Percentiles rank a stretch among this genome's conserved stretches.
phyloP scores from a whole-genome alignment of 2,113 vertebrate genomes.

The Acrocephalus arundinaceus region DNA sequence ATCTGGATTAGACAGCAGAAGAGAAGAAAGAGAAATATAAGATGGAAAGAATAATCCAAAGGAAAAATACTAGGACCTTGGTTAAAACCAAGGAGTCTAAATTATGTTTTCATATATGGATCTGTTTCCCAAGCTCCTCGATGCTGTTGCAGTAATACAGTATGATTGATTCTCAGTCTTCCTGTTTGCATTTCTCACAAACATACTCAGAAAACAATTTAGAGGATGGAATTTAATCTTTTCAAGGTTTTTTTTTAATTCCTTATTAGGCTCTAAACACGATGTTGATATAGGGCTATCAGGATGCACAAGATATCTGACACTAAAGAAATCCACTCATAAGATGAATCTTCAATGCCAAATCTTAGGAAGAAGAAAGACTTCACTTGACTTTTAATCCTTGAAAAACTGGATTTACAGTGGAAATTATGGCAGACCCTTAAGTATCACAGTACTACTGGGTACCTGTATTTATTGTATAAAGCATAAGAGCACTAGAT shows the following conservation, averaged over 20 bases:
- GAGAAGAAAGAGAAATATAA: background rate
- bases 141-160: background rate
- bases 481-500: background rate
- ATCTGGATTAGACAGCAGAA: background rate
- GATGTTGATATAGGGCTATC: background rate
- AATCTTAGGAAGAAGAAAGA: background rate
- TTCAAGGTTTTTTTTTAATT: background rate
- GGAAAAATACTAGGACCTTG: background rate
- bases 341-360: background rate
- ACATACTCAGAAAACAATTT: background rate
- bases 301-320: background rate
- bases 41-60: background rate
- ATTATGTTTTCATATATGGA: background rate
- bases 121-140: background rate
- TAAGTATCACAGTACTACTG: background rate
- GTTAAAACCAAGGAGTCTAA: background rate
- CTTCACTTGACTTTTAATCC: background rate
- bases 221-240: background rate
- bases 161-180: background rate
- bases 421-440: background rate
- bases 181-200: background rate
- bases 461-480: background rate
- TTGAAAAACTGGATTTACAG: background rate
- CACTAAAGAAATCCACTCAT: background rate
- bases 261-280: background rate